Evolutionary conservation across 2,888 invertebrate species (phyloP), one percentile per base, ranked within the genome.

Genomic region (Flexamia atlantica): DNA sequence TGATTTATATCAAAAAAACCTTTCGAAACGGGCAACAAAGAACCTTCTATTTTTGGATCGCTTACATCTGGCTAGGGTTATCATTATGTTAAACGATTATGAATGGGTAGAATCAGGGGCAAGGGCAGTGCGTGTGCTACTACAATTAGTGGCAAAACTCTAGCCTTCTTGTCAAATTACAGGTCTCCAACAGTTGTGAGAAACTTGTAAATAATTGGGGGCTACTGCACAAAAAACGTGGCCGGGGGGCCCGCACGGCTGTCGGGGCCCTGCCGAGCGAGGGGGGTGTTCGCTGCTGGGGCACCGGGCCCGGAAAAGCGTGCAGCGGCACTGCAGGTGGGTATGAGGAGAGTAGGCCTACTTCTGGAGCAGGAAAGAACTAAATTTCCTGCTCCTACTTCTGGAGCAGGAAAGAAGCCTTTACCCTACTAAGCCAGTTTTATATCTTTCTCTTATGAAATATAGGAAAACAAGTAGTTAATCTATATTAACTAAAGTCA

Each of bases 191-290:
- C 57, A 32, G 79, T 79, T 79, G 79, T 79, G 79, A 79, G 79
- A 79, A 79, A 79, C 79, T 79, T 79, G 79, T 79, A 79, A 79
- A 79, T 79, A 79, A 79, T 79, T 79, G 76, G 46, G 79, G 57
- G 79, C 79, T 79, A 79, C 79, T n/a, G 79, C 32, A 79, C 79
- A 79, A 79, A 79, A 79, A 50, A 28, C 28, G 20, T 36, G 79
- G 79, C 79, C 79, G 2, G 76, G 14, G 76, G 76, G 20, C 64
- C 64, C 3, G 64, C 28, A 25, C 28, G 2, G 72, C 72, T 5
- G 72, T 9, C 4, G 30, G 14, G 68, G 64, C 25, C 64, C 64
- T 28, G 28, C 28, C n/a, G n/a, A n/a, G n/a, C n/a, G n/a, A n/a
- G n/a, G n/a, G n/a, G n/a, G n/a, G n/a, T 12, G 40, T 40, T 40